These are phyloP conservation scores for Borostomias antarcticus DNA, from an alignment of 2,797 vertebrate genomes.

Conservation along the genomic window DNA sequence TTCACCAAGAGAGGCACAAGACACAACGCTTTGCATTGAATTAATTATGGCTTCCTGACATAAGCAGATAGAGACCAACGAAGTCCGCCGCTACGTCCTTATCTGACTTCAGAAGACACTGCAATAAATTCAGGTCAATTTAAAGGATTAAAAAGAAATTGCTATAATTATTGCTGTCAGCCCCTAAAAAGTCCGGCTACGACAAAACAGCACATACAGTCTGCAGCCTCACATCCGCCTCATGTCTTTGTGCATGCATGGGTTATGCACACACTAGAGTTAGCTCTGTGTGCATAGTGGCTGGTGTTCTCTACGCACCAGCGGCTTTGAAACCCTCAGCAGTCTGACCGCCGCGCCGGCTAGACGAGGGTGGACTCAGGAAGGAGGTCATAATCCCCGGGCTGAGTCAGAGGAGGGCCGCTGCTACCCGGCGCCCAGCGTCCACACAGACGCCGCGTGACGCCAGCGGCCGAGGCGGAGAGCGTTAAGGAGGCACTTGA, in stretches of 20 bases:
- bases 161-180: no score
- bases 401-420: slow-evolving; percentile 27
- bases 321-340: slow-evolving; percentile 16
- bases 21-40: slow-evolving; percentile 15
- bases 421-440: neutral
- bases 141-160: no score
- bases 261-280: slow-evolving; percentile 24
- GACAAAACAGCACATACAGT: no score
- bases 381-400: slow-evolving; percentile 6
- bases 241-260: neutral
- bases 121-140: no score
- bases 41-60: neutral
- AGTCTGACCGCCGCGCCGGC: slow-evolving; percentile 13
- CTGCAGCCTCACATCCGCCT: neutral
- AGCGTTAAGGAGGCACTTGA: slow-evolving; percentile 11
- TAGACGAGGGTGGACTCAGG: slow-evolving; percentile 32
- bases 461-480: slow-evolving; percentile 26
- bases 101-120: no score
- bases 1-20: slow-evolving; percentile 25
- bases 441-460: slow-evolving; percentile 32
- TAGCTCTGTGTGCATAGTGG: slow-evolving; percentile 6
- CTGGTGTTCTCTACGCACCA: slow-evolving; percentile 46
- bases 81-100: no score
- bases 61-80: neutral
- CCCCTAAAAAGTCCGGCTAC: no score